These are phyloP conservation scores for Plagodis dolabraria DNA, from an alignment of 2,888 invertebrate species.

Conservation along the genomic window DNA sequence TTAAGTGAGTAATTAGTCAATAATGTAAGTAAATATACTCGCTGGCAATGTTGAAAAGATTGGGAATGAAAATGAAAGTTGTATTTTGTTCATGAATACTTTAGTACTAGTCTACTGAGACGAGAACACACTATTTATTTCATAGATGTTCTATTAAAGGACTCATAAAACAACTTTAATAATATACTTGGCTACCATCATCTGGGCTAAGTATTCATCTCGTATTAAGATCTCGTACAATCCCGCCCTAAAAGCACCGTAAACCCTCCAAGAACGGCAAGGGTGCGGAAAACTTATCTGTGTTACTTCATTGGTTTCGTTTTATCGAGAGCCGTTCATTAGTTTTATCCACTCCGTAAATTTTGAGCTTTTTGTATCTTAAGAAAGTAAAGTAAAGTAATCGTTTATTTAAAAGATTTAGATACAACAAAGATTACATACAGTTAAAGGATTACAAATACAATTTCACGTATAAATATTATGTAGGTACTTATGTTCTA, in stretches of 20 bases:
- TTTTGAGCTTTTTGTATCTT: constrained; percentile 29
- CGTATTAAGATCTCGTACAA: not conserved
- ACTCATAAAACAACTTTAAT: not conserved
- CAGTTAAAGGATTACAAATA: too few relatives aligned
- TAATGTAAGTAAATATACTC: too few relatives aligned
- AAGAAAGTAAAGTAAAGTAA: constrained; percentile 1
- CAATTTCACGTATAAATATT: too few relatives aligned
- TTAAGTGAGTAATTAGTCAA: too few relatives aligned
- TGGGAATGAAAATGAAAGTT: too few relatives aligned
- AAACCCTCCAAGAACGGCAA: constrained; percentile 15
- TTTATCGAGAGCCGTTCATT: constrained; percentile 34
- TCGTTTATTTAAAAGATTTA: too few relatives aligned
- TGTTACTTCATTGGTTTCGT: constrained; percentile 20
- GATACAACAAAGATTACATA: too few relatives aligned
- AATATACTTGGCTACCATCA: not conserved
- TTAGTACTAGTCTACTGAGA: too few relatives aligned
- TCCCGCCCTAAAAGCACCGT: constrained; percentile 19
- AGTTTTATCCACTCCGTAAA: constrained; percentile 24
- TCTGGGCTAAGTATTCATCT: not conserved
- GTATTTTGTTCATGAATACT: too few relatives aligned
- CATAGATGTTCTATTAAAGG: not conserved
- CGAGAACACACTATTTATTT: too few relatives aligned
- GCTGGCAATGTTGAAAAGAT: too few relatives aligned
- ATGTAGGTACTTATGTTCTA: too few relatives aligned
- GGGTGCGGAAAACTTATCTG: constrained; percentile 30